A percentile compares a stretch with the other conserved stretches of the same genome.
These are phyloP conservation scores for Propithecus coquereli DNA, from an alignment of 2,113 vertebrate species.

Conservation along the genomic window DNA sequence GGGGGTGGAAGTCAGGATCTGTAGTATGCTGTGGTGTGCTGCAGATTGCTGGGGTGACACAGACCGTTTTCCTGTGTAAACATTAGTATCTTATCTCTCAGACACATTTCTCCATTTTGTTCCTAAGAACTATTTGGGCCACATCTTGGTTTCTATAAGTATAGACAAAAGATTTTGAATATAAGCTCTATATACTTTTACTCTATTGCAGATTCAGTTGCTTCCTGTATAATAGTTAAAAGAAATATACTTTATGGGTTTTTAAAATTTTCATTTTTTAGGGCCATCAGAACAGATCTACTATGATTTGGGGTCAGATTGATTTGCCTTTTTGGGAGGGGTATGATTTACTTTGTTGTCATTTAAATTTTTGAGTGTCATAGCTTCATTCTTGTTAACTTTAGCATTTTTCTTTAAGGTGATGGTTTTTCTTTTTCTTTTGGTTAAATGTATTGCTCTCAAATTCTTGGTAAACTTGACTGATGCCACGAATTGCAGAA, in stretches of 20 bases:
- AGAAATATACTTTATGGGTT: not conserved
- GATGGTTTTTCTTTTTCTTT: not conserved
- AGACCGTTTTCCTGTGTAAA: not conserved
- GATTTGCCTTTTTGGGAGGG: not conserved
- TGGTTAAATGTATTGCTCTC: not conserved
- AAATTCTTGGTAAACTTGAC: not conserved
- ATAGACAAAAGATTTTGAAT: not conserved
- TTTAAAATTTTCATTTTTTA: not conserved
- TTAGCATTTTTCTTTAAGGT: not conserved
- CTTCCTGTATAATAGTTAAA: not conserved
- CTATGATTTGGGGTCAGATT: not conserved
- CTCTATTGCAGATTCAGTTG: not conserved
- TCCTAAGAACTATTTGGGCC: not conserved
- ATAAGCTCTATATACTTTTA: not conserved
- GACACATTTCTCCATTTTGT: not conserved
- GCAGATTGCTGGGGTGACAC: no score
- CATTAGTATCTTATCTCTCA: not conserved
- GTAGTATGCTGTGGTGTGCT: not conserved
- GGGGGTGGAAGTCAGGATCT: not conserved
- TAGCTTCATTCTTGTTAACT: not conserved
- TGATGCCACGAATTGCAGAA: not conserved
- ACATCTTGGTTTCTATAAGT: not conserved
- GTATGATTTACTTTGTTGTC: not conserved
- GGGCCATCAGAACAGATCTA: not conserved
- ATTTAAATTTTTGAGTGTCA: not conserved